Percentiles rank a stretch among this genome's conserved stretches.
Conservation (phyloP, 2,797 vertebrate species). For the Falco rusticolus region DNA sequence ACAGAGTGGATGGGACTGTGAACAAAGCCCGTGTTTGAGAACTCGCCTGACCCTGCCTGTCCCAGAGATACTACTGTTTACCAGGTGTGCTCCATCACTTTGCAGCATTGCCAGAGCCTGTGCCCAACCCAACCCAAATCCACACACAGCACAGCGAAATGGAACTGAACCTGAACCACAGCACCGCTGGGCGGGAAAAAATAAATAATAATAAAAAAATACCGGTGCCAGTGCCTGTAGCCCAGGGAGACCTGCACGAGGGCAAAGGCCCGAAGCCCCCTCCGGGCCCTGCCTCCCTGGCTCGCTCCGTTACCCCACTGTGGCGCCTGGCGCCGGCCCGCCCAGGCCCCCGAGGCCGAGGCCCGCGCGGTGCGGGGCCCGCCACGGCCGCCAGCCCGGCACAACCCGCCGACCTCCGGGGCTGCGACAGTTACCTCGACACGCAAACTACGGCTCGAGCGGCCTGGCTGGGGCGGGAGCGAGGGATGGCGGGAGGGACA, state of each 20-base stretch:
- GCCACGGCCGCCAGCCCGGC: background rate
- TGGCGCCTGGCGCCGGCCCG: background rate
- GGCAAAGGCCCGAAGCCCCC: no score
- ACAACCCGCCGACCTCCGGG: background rate
- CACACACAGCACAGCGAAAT: rapidly evolving
- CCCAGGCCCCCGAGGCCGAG: background rate
- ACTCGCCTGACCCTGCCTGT: rapidly evolving
- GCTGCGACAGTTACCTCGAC: background rate
- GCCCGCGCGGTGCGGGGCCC: background rate
- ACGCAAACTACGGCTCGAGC: background rate
- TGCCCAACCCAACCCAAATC: rapidly evolving
- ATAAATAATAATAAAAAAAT: no score
- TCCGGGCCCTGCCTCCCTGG: no score
- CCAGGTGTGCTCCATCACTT: background rate
- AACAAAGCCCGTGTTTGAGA: background rate
- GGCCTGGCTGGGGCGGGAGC: background rate
- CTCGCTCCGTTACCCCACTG: no score
- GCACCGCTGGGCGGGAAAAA: no score
- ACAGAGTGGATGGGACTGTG: rapidly evolving
- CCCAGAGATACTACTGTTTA: rapidly evolving
- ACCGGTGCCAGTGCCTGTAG: no score
- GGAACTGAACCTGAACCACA: rapidly evolving
- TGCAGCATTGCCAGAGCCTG: rapidly evolving
- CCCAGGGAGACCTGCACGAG: no score
- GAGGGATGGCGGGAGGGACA: no score